These are phyloP conservation scores for Saguinus midas DNA, from an alignment of 2,113 vertebrate species.

Conservation along the genomic window DNA sequence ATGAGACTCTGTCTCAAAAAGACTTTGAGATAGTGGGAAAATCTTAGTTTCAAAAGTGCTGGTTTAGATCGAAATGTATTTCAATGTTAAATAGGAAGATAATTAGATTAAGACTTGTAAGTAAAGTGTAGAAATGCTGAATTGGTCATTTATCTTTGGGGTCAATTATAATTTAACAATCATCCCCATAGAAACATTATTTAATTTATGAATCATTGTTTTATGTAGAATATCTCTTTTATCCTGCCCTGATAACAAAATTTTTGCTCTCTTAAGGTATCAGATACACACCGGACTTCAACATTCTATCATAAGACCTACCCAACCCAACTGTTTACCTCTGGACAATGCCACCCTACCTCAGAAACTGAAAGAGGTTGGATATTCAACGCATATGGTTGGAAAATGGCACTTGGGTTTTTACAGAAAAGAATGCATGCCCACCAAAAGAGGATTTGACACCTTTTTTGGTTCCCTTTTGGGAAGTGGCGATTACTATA, in stretches of 20 bases:
- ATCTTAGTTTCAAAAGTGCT: neutral
- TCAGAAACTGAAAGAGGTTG: slow-evolving; percentile 94
- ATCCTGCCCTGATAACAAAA: slow-evolving; percentile 35
- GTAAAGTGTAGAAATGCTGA: neutral
- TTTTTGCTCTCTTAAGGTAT: slow-evolving; percentile 86
- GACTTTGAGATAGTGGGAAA: neutral
- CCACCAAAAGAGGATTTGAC: slow-evolving; percentile 95
- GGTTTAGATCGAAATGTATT: neutral
- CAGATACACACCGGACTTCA: slow-evolving; percentile 99
- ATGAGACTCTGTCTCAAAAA: neutral
- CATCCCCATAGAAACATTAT: neutral
- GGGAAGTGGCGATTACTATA: slow-evolving; percentile 97
- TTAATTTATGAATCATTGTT: neutral
- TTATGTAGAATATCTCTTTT: neutral
- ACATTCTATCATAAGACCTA: slow-evolving; percentile 95
- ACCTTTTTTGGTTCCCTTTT: slow-evolving; percentile 96
- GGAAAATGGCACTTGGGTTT: slow-evolving; percentile 99
- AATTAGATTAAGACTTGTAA: neutral
- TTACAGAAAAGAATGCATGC: slow-evolving; percentile 95
- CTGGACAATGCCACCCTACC: slow-evolving; percentile 94
- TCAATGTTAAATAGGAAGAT: neutral
- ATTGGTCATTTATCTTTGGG: neutral
- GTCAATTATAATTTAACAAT: neutral
- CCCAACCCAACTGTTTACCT: slow-evolving; percentile 96
- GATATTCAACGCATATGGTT: slow-evolving; percentile 97